Conservation (phyloP, 2,888 invertebrate genomes). For the Epistrophella euchroma region DNA sequence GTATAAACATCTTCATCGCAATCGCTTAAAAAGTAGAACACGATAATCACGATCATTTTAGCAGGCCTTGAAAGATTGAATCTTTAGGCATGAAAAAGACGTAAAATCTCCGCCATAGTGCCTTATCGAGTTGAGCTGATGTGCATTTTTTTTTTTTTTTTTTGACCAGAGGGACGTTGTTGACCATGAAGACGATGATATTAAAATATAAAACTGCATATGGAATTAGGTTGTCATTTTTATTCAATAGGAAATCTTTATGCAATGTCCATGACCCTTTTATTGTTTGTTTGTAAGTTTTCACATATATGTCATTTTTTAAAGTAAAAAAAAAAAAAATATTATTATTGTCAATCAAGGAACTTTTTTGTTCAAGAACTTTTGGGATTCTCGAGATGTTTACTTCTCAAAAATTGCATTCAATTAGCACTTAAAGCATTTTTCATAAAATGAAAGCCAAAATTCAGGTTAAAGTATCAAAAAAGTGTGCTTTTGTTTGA, state of each 20-base stretch:
- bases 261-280: slow-evolving; percentile 41
- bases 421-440: background rate
- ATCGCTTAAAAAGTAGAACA: slow-evolving; percentile 51
- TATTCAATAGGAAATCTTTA: slow-evolving; percentile 7
- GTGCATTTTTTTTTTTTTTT: background rate
- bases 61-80: slow-evolving; percentile 60
- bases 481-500: slow-evolving; percentile 57
- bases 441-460: background rate
- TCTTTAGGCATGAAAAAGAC: slow-evolving; percentile 48
- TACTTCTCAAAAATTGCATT: background rate
- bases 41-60: slow-evolving; percentile 42
- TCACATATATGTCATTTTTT: background rate
- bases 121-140: slow-evolving; percentile 36
- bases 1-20: slow-evolving; percentile 31
- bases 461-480: background rate
- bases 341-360: background rate
- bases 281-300: background rate
- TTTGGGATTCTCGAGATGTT: background rate
- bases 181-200: slow-evolving; percentile 22
- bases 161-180: slow-evolving; percentile 22
- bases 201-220: slow-evolving; percentile 9
- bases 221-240: slow-evolving; percentile 56
- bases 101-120: slow-evolving; percentile 15
- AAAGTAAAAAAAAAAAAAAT: background rate
- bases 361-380: slow-evolving; percentile 1